Evolutionary conservation across 1,140 invertebrate genomes (phyloP).

Genomic region (Araneus ventricosus): DNA sequence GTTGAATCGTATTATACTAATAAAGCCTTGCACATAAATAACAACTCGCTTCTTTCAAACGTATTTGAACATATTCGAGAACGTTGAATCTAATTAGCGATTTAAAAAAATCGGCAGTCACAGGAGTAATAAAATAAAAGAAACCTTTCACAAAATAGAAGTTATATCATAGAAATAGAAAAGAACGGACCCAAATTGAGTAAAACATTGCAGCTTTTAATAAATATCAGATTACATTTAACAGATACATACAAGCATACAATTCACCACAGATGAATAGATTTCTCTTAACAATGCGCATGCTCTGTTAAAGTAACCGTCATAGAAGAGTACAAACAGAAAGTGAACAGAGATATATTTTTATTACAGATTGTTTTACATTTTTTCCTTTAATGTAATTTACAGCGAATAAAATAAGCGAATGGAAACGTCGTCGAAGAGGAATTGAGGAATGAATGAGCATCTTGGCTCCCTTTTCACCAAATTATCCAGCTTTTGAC

Average conservation of each 20-base stretch:
- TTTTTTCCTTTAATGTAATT: conserved; percentile 53
- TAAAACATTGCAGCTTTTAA: conserved; percentile 62
- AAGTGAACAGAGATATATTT: conserved; percentile 57
- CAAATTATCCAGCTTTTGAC: neutral
- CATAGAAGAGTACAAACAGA: conserved; percentile 57
- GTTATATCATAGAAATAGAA: neutral
- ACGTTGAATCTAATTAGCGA: no score
- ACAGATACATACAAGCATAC: conserved; percentile 47
- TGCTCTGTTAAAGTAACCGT: conserved; percentile 57
- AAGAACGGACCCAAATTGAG: neutral
- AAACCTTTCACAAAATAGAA: no score
- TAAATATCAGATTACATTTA: conserved; percentile 59
- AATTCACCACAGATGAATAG: neutral
- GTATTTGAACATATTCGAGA: no score
- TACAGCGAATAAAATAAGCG: conserved; percentile 72
- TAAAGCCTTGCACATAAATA: no score
- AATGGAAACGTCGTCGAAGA: conserved; percentile 38
- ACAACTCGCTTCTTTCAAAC: no score
- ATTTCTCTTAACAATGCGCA: neutral
- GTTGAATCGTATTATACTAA: no score
- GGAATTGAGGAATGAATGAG: conserved; percentile 61
- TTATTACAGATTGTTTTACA: conserved; percentile 37
- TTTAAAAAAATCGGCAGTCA: no score
- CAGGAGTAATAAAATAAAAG: no score
- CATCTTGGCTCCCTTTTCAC: neutral